These are phyloP conservation scores for Catocala nupta DNA, from an alignment of 2,888 invertebrate species.

Conservation along the genomic window DNA sequence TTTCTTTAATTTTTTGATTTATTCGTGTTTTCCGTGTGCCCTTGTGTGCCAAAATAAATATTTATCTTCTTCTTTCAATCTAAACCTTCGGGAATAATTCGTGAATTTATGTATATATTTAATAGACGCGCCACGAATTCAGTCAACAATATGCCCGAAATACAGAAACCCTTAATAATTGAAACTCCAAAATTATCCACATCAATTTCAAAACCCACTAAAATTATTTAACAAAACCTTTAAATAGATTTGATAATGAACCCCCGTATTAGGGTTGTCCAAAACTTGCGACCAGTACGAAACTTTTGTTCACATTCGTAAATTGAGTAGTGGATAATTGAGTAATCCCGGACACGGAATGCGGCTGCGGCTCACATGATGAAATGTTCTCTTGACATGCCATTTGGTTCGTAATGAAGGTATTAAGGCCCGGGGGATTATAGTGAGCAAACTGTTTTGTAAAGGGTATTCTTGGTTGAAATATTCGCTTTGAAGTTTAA, in stretches of 20 bases:
- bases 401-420: conserved; percentile 37
- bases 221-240: conserved; percentile 2
- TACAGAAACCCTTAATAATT: neutral
- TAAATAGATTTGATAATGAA: conserved; percentile 24
- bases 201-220: neutral
- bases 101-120: no score
- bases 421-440: conserved; percentile 26
- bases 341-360: conserved; percentile 49
- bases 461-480: conserved; percentile 16
- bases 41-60: no score
- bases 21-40: no score
- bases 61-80: no score
- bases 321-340: conserved; percentile 48
- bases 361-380: conserved; percentile 36
- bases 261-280: conserved; percentile 1
- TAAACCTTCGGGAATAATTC: no score
- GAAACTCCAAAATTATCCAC: conserved; percentile 1
- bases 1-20: no score
- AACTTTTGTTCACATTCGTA: conserved; percentile 38
- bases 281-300: conserved; percentile 12
- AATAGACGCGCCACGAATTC: no score
- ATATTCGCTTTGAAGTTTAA: neutral
- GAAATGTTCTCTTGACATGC: conserved; percentile 49
- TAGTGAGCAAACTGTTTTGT: conserved; percentile 16
- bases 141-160: no score